Percentiles rank a stretch among this genome's conserved stretches.
phyloP scores from a whole-genome alignment of 2,888 invertebrate genomes.

The Stenotaenia linearis region DNA sequence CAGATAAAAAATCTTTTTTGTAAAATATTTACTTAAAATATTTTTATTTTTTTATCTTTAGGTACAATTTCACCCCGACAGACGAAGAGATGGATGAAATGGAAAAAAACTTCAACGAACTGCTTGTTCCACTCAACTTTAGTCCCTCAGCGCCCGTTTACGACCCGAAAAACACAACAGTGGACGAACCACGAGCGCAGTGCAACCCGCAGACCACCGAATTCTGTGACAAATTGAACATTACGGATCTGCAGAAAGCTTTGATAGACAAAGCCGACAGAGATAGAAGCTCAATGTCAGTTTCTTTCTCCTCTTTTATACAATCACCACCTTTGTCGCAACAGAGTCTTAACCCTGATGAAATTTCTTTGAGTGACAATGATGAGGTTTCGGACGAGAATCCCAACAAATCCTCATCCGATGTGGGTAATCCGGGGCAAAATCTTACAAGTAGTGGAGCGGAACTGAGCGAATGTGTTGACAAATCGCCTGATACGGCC shows the following conservation, averaged over 20 bases:
- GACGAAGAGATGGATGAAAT: neutral
- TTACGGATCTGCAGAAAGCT: conserved; percentile 72
- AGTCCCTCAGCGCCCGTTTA: conserved; percentile 64
- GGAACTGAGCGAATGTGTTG: conserved; percentile 35
- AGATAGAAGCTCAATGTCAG: neutral
- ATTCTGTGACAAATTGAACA: conserved; percentile 54
- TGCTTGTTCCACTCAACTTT: conserved; percentile 74
- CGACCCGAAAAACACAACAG: conserved; percentile 35
- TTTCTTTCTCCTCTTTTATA: neutral
- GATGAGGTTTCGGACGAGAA: conserved; percentile 38
- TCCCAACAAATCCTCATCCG: conserved; percentile 32
- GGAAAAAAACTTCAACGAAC: conserved; percentile 52
- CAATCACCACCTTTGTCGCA: conserved; percentile 13
- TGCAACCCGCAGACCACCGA: conserved; percentile 52
- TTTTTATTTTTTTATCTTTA: conserved; percentile 47
- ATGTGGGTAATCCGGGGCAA: conserved; percentile 39
- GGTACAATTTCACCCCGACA: neutral
- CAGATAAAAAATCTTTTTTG: conserved; percentile 44
- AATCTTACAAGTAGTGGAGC: conserved; percentile 38
- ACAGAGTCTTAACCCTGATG: conserved; percentile 41
- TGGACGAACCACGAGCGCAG: conserved; percentile 34
- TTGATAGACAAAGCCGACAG: neutral
- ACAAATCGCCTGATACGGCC: too few species aligned
- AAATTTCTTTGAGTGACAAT: conserved; percentile 42
- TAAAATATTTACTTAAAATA: conserved; percentile 40